Base-by-base conservation (phyloP, 2,888 invertebrate species). In the Tuberolachnus salignus region DNA sequence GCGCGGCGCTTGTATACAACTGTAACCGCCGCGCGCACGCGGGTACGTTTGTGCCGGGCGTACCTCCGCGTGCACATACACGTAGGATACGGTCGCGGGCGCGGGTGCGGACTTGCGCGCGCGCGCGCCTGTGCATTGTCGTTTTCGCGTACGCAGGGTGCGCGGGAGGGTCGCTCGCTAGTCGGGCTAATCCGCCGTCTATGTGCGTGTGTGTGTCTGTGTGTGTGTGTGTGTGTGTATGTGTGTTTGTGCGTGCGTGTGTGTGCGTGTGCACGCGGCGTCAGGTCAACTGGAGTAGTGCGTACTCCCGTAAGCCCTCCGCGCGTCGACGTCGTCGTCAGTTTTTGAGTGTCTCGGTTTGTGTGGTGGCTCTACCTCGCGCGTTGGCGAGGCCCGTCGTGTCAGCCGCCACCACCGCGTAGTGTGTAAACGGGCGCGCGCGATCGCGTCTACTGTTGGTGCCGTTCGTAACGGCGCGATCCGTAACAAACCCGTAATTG, bases 211-310 rank as follows among this genome's bases (percentile, higher is more conserved):
- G 61, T 66, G 69, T 70, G 80, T n/a, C n/a, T n/a, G n/a, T n/a
- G n/a, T n/a, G 66, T 53, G 44, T 19, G 71, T 59, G 80, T 70
- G 67, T 61, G 61, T 66, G 69, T 70, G 80, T 53, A 72, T 64
- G 78, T 67, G 67, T 53, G 44, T 19, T 66, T 59, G 80, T 70
- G 67, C 66, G 61, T 66, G 69, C n/a, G 66, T 53, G 44, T 19
- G 71, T 59, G 80, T 70, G 67, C 66, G 61, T 66, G 69, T 70
- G 80, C 61, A 72, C 70, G 78, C 78, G 67, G 69, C 78, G 78
- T 78, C 67, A 78, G 78, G 78, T 78, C 78, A 78, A 78, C 78
- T 64, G 78, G 78, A 78, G 78, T 67, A 69, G 64, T 70, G 78
- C 74, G 80, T 67, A 53, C 72, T 70, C 66, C 75, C 46, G 66